These are phyloP conservation scores for Araneus ventricosus DNA, from an alignment of 1,140 invertebrate genomes.

Conservation along the genomic window DNA sequence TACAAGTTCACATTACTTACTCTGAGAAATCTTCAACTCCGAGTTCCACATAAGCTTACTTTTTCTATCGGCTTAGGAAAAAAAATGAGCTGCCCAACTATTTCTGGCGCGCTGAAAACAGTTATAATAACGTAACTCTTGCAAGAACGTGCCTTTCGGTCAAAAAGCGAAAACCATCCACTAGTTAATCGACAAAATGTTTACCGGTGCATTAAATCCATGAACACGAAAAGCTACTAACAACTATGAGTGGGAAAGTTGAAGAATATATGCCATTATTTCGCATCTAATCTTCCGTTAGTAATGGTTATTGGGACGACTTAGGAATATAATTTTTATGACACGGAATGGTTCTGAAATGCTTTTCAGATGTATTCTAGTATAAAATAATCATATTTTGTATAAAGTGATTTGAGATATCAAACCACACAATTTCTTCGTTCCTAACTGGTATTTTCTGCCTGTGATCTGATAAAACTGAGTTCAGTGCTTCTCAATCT, in stretches of 20 bases:
- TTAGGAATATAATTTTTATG: too few species aligned
- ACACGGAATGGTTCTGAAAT: background rate
- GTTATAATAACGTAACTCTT: background rate
- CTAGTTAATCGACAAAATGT: background rate
- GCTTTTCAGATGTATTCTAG: background rate
- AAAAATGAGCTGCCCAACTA: background rate
- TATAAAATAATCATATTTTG: too few species aligned
- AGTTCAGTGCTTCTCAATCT: too few species aligned
- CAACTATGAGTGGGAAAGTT: background rate
- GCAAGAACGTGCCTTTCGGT: background rate
- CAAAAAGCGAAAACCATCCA: background rate
- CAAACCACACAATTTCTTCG: too few species aligned
- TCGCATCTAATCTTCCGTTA: background rate
- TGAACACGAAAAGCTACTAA: background rate
- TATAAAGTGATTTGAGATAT: too few species aligned
- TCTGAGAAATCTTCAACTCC: background rate
- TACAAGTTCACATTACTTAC: constrained; percentile 6
- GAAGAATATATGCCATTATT: background rate
- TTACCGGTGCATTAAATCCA: background rate
- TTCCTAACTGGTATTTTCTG: too few species aligned
- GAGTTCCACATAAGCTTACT: background rate
- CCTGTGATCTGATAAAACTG: too few species aligned
- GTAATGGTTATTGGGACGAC: background rate
- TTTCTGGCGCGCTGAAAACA: background rate
- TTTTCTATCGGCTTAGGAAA: background rate